These are phyloP conservation scores for Coracias cyanogaster DNA, from an alignment of 2,797 vertebrate species.

Conservation along the genomic window DNA sequence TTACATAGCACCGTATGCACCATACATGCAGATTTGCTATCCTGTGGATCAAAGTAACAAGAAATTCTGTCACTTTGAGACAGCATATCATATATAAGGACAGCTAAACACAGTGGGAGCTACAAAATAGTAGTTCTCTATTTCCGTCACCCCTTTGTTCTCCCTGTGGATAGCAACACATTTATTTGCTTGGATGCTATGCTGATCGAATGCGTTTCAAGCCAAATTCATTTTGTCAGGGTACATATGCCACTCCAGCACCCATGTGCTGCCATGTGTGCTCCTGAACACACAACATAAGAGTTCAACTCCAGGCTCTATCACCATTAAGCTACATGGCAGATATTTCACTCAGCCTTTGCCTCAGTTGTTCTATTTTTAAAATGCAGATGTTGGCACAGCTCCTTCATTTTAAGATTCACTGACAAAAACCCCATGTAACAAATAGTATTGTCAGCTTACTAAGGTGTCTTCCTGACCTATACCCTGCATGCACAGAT, in stretches of 20 bases:
- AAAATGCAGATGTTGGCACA: neutral
- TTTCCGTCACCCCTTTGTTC: neutral
- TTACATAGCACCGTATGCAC: neutral
- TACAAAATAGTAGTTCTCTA: neutral
- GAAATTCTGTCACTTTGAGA: neutral
- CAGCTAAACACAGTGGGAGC: neutral
- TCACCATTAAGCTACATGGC: neutral
- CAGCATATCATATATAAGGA: neutral
- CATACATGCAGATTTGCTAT: neutral
- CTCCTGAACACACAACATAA: accelerated
- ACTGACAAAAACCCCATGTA: neutral
- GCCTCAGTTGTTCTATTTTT: neutral
- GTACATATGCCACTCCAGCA: neutral
- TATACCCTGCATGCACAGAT: neutral
- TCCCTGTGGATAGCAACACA: neutral
- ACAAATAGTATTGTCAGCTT: neutral
- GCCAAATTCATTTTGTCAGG: neutral
- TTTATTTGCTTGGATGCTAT: neutral
- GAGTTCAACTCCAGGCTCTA: neutral
- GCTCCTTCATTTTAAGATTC: neutral
- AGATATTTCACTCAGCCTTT: neutral
- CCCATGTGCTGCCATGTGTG: accelerated
- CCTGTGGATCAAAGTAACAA: neutral
- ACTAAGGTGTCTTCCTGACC: neutral
- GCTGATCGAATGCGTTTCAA: neutral